Evolutionary conservation across 2,113 vertebrate species (phyloP).

Genomic region (Callocephalon fimbriatum): DNA sequence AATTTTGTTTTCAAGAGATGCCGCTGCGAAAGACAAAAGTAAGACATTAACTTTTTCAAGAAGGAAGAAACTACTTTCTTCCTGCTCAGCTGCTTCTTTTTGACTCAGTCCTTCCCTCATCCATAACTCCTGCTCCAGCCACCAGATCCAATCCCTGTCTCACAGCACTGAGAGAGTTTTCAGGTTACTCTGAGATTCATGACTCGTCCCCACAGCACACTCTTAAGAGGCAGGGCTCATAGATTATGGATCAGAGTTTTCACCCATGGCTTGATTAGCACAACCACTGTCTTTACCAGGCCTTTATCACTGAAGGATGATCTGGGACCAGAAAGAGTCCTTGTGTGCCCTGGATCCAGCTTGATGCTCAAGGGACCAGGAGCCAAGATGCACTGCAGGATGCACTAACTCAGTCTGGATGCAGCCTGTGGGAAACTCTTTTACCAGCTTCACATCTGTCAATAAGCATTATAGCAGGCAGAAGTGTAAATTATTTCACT

Average conservation of each 20-base stretch:
- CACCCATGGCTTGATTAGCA: background rate
- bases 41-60: background rate
- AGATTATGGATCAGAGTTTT: background rate
- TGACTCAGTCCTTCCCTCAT: background rate
- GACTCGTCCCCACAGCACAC: background rate
- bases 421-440: background rate
- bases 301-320: background rate
- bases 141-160: background rate
- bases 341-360: background rate
- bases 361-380: background rate
- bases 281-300: background rate
- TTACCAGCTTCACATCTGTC: background rate
- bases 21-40: background rate
- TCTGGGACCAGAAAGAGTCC: background rate
- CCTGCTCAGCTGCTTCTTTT: background rate
- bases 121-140: background rate
- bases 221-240: background rate
- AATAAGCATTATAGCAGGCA: background rate
- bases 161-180: background rate
- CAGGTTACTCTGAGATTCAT: background rate
- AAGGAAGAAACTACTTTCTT: background rate
- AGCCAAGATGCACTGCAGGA: background rate
- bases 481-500: background rate
- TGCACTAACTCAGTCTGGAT: background rate
- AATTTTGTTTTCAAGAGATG: background rate